phyloP scores from a whole-genome alignment of 1,140 invertebrate genomes.

The Drosophila willistoni region DNA sequence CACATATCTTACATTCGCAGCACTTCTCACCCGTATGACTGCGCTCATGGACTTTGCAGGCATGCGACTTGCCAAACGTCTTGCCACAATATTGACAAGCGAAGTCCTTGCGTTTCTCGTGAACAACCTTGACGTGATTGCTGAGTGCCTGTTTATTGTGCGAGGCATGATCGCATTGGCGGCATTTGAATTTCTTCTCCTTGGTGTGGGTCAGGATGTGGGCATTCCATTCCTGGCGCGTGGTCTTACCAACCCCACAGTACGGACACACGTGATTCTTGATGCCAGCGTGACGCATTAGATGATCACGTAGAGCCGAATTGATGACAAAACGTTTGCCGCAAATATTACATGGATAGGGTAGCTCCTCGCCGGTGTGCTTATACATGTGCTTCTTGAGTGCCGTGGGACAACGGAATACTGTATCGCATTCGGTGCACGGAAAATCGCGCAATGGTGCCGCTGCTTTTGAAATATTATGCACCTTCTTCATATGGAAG shows the following conservation, averaged over 20 bases:
- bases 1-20: conserved; percentile 79
- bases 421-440: conserved; percentile 75
- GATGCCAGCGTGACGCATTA: conserved; percentile 79
- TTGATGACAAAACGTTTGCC: conserved; percentile 82
- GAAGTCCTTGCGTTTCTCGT: conserved; percentile 79
- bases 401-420: conserved; percentile 78
- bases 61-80: conserved; percentile 77
- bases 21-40: conserved; percentile 84
- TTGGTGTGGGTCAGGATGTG: conserved; percentile 80
- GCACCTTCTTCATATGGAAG: conserved; percentile 78
- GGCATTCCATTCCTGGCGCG: conserved; percentile 77
- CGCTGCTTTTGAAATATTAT: conserved; percentile 73
- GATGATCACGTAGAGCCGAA: conserved; percentile 71
- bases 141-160: conserved; percentile 74
- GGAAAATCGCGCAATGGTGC: conserved; percentile 68
- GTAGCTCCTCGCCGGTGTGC: conserved; percentile 85
- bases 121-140: conserved; percentile 77
- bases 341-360: conserved; percentile 85
- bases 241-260: conserved; percentile 79
- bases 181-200: conserved; percentile 80
- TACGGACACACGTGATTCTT: conserved; percentile 80
- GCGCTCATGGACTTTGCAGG: conserved; percentile 78
- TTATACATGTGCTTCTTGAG: conserved; percentile 85
- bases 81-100: conserved; percentile 81
- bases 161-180: conserved; percentile 75